phyloP scores from a whole-genome alignment of 2,888 invertebrate species.

The Phortica magna region DNA sequence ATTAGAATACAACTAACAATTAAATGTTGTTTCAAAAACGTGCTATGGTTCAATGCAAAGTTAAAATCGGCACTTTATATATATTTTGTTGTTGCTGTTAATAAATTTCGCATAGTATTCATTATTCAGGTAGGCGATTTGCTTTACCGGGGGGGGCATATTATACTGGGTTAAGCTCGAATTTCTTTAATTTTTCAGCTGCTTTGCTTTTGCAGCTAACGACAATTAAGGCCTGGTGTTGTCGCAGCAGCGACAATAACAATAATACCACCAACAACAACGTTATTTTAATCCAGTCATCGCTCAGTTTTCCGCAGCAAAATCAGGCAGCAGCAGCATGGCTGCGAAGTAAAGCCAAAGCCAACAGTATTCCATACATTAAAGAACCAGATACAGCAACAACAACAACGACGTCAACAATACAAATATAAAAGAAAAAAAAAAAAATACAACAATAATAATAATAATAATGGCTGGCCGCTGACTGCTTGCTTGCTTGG shows the following conservation, averaged over 20 bases:
- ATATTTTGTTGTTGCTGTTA: too few species aligned
- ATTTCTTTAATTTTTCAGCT: constrained; percentile 7
- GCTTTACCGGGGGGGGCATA: too few species aligned
- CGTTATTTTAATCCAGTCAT: constrained; percentile 69
- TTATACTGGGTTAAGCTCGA: not conserved
- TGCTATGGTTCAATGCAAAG: too few species aligned
- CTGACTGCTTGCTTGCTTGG: constrained; percentile 50
- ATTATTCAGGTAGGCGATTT: too few species aligned
- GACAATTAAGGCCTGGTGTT: constrained; percentile 31
- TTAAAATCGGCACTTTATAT: too few species aligned
- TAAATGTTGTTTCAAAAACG: too few species aligned
- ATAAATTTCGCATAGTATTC: too few species aligned
- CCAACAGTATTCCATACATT: constrained; percentile 59
- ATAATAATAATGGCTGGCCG: constrained; percentile 47
- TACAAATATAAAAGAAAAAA: constrained; percentile 42
- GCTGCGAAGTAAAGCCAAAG: constrained; percentile 51
- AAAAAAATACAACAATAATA: constrained; percentile 42
- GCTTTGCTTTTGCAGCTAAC: not conserved
- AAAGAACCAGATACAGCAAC: constrained; percentile 52
- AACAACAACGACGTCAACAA: constrained; percentile 37
- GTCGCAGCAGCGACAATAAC: constrained; percentile 40
- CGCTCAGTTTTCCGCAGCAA: constrained; percentile 40
- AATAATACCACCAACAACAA: constrained; percentile 50
- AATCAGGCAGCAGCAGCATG: constrained; percentile 43
- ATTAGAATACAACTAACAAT: too few species aligned